Evolutionary conservation across 2,113 vertebrate species (phyloP).

Genomic region (Hiodon tergisus): DNA sequence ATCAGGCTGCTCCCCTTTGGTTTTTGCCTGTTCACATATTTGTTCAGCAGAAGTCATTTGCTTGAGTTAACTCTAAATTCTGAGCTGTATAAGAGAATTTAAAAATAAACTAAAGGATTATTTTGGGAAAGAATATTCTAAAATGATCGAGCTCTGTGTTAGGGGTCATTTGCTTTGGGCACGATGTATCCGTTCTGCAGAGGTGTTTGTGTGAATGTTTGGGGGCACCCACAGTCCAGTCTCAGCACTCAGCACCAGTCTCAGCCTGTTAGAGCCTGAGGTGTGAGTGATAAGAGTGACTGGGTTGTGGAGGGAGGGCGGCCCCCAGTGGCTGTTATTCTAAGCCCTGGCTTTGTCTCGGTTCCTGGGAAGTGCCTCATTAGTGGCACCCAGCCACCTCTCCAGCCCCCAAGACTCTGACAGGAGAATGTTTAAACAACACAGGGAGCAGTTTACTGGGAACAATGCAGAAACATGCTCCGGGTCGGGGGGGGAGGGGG

Average conservation of each 20-base stretch:
- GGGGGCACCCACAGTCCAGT: conserved; percentile 2
- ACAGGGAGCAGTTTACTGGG: conserved; percentile 22
- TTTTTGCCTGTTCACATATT: too few species aligned
- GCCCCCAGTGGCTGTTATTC: conserved; percentile 20
- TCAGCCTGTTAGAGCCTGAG: conserved; percentile 41
- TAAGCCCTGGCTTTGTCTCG: conserved; percentile 38
- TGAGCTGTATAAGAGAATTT: too few species aligned
- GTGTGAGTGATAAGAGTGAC: conserved; percentile 55
- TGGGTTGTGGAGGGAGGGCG: conserved; percentile 33
- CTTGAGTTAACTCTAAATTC: too few species aligned
- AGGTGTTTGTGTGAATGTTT: conserved; percentile 8
- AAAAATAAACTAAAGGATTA: too few species aligned
- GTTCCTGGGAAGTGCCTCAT: conserved; percentile 20
- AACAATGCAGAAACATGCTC: conserved; percentile 30
- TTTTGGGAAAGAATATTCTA: too few species aligned
- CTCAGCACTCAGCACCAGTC: neutral
- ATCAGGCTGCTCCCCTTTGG: too few species aligned
- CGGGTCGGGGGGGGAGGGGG: conserved; percentile 17
- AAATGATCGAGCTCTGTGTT: too few species aligned
- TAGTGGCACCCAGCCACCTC: conserved; percentile 43
- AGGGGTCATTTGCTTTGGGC: too few species aligned
- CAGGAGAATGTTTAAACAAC: conserved; percentile 33
- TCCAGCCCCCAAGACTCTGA: neutral
- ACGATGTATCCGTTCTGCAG: neutral
- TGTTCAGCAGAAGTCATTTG: too few species aligned